phyloP scores from a whole-genome alignment of 2,888 invertebrate genomes.

The Achlya flavicornis region DNA sequence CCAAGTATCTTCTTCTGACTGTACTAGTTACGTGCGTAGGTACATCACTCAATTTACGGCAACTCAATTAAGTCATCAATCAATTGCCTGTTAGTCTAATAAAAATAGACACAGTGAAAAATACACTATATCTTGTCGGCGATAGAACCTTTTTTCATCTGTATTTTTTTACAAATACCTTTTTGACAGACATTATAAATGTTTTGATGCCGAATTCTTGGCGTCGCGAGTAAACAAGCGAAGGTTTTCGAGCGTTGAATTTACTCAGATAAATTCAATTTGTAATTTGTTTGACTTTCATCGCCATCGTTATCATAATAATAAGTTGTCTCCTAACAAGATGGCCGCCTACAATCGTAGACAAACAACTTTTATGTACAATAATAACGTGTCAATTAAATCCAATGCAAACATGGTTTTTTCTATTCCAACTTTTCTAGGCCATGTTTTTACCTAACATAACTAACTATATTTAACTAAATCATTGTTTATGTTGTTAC shows the following conservation, averaged over 20 bases:
- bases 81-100: constrained; percentile 33
- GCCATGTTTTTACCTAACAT: too few species aligned
- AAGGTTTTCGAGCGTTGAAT: background rate
- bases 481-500: too few species aligned
- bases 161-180: background rate
- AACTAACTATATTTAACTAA: too few species aligned
- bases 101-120: constrained; percentile 1
- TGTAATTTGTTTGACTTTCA: background rate
- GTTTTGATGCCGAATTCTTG: background rate
- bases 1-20: background rate
- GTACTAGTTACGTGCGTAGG: background rate
- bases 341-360: too few species aligned
- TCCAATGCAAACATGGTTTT: too few species aligned
- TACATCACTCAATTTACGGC: constrained; percentile 24
- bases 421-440: too few species aligned
- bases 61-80: constrained; percentile 39
- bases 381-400: too few species aligned
- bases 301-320: background rate
- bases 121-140: background rate
- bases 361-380: too few species aligned
- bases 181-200: background rate
- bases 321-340: background rate
- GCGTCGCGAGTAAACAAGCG: background rate
- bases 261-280: background rate
- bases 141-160: background rate